These are phyloP conservation scores for Eudorcas thomsonii DNA, from an alignment of 2,113 vertebrate species.

Conservation along the genomic window DNA sequence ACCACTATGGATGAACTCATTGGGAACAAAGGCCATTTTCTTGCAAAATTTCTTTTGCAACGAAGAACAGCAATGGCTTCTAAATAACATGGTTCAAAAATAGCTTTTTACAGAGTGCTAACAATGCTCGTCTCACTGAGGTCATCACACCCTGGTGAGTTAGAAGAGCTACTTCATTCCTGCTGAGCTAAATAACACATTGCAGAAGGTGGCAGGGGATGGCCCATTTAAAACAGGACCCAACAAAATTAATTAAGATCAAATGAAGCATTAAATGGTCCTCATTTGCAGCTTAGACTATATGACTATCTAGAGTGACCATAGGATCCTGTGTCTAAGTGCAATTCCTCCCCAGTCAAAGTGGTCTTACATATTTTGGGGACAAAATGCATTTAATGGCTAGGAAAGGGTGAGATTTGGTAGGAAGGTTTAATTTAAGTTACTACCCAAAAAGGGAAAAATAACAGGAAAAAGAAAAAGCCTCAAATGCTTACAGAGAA, in stretches of 20 bases:
- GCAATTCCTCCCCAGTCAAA: constrained; percentile 10
- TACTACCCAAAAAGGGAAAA: not conserved
- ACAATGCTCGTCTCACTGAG: constrained; percentile 72
- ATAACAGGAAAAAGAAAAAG: not conserved
- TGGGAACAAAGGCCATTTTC: constrained; percentile 71
- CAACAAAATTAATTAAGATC: constrained; percentile 72
- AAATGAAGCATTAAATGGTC: constrained; percentile 65
- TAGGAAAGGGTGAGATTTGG: not conserved
- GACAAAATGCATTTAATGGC: not conserved
- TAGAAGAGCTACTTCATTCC: constrained; percentile 73
- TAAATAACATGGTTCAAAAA: constrained; percentile 78
- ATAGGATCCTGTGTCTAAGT: not conserved
- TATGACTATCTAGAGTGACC: constrained; percentile 3
- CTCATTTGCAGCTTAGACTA: constrained; percentile 37
- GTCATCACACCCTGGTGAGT: constrained; percentile 72
- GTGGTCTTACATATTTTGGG: not conserved
- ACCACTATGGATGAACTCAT: constrained; percentile 43
- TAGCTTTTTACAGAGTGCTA: constrained; percentile 71
- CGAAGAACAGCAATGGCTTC: constrained; percentile 73
- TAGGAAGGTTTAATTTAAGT: constrained; percentile 23
- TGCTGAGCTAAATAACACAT: constrained; percentile 71
- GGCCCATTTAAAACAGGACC: constrained; percentile 72
- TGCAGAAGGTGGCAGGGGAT: constrained; percentile 60
- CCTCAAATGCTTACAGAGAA: not conserved
- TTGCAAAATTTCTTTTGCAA: constrained; percentile 68